These are phyloP conservation scores for Denticeps clupeoides DNA, from an alignment of 2,797 vertebrate genomes.

Conservation along the genomic window DNA sequence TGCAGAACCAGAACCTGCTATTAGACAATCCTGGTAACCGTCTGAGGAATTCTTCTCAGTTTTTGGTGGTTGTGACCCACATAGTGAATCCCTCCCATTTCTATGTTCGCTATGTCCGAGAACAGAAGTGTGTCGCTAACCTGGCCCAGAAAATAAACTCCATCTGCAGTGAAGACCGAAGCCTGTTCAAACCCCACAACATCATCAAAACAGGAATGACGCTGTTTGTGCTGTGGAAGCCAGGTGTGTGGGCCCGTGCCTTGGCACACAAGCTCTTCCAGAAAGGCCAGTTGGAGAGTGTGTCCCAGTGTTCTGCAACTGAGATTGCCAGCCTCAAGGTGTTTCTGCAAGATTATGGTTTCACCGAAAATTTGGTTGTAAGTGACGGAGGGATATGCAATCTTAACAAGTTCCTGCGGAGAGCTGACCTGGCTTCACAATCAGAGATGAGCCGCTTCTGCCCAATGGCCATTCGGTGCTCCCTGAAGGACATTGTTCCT, in stretches of 20 bases:
- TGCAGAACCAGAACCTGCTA: no score
- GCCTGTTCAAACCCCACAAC: no score
- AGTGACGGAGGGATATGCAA: slow-evolving; percentile 23
- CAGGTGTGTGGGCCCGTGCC: slow-evolving; percentile 42
- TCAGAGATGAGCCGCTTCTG: slow-evolving; percentile 30
- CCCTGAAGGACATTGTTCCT: slow-evolving; percentile 60
- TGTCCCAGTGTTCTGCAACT: slow-evolving; percentile 33
- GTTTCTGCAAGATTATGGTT: slow-evolving; percentile 48
- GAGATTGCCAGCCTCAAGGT: slow-evolving; percentile 36
- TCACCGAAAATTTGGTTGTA: slow-evolving; percentile 14
- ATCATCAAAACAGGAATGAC: slow-evolving; percentile 42
- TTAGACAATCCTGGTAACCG: no score
- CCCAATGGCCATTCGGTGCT: slow-evolving; percentile 53
- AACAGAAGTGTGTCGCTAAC: no score
- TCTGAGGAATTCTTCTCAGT: no score
- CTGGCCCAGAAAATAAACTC: no score
- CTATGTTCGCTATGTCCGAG: no score
- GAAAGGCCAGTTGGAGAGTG: slow-evolving; percentile 18
- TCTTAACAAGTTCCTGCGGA: slow-evolving; percentile 46
- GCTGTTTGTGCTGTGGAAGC: slow-evolving; percentile 42
- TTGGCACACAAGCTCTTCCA: slow-evolving; percentile 37
- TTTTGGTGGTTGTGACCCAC: no score
- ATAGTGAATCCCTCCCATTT: no score
- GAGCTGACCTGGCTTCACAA: slow-evolving; percentile 9
- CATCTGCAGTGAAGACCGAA: no score